These are phyloP conservation scores for Macroglossus sobrinus DNA, from an alignment of 2,113 vertebrate species.

Conservation along the genomic window DNA sequence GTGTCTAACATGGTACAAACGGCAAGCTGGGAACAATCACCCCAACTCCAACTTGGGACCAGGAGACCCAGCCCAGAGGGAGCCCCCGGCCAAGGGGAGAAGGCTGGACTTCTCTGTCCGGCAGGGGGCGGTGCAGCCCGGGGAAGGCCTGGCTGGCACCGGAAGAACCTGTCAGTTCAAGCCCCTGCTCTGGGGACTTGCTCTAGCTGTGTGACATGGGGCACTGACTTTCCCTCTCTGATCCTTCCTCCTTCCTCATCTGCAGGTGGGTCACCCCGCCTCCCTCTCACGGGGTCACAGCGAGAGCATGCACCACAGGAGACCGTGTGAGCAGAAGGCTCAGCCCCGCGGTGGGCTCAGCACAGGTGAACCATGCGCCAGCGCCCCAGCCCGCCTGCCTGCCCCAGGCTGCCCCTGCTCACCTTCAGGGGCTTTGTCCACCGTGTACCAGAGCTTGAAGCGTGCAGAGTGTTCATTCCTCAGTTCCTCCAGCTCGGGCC, in stretches of 20 bases:
- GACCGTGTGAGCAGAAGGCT: background rate
- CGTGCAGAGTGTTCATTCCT: slow-evolving; percentile 84
- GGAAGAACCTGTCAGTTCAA: rapidly evolving
- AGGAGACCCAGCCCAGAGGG: background rate
- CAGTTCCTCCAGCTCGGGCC: slow-evolving; percentile 93
- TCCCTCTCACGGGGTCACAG: background rate
- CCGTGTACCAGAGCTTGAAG: slow-evolving; percentile 95
- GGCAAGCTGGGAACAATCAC: rapidly evolving
- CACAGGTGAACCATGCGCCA: rapidly evolving
- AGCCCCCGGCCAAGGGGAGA: background rate
- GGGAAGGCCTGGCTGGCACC: background rate
- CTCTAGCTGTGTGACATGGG: rapidly evolving
- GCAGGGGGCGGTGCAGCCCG: rapidly evolving
- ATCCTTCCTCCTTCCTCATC: background rate
- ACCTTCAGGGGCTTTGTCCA: slow-evolving; percentile 92
- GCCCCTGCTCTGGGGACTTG: rapidly evolving
- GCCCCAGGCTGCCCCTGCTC: background rate
- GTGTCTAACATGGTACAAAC: rapidly evolving
- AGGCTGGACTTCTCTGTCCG: rapidly evolving
- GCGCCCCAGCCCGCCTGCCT: background rate
- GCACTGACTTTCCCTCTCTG: background rate
- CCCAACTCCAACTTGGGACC: background rate
- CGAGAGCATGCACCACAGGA: background rate
- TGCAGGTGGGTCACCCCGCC: background rate
- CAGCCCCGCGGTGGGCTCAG: rapidly evolving